Conservation (phyloP, 2,113 vertebrate genomes). For the Spea multiplicata region DNA sequence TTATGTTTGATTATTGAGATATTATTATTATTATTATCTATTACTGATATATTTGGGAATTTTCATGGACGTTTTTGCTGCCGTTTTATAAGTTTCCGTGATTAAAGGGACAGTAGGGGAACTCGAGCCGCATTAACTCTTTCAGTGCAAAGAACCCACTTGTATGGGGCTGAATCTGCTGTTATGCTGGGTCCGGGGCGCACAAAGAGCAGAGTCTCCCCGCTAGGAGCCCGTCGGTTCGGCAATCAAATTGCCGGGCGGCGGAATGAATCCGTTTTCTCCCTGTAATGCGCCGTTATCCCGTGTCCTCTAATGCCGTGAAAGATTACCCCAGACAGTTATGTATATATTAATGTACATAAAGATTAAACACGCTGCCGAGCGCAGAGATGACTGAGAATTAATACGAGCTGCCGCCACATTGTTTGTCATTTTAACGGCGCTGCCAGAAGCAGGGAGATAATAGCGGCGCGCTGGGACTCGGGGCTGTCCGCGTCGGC, state of each 20-base stretch:
- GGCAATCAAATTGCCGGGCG: not conserved
- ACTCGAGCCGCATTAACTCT: no score
- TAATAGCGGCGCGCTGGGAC: not conserved
- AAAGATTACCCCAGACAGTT: conserved; percentile 4
- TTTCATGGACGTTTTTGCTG: no score
- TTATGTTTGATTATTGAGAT: no score
- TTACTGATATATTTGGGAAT: no score
- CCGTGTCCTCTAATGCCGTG: not conserved
- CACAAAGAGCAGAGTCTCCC: not conserved
- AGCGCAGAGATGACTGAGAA: not conserved
- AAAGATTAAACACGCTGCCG: conserved; percentile 6
- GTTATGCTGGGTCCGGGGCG: no score
- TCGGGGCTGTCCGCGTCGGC: not conserved
- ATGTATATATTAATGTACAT: conserved; percentile 18
- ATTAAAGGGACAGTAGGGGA: no score
- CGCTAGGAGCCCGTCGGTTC: not conserved
- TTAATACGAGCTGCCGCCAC: not conserved
- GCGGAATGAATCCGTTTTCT: conserved; percentile 4
- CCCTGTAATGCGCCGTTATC: not conserved
- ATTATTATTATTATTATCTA: no score
- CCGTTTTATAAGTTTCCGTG: no score
- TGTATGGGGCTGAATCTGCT: no score
- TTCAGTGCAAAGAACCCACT: no score
- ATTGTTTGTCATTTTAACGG: conserved; percentile 18
- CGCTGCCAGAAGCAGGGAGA: not conserved